Percentiles rank a stretch among this genome's conserved stretches.
These are phyloP conservation scores for Mastomys coucha DNA, from an alignment of 2,113 vertebrate species.

Conservation along the genomic window DNA sequence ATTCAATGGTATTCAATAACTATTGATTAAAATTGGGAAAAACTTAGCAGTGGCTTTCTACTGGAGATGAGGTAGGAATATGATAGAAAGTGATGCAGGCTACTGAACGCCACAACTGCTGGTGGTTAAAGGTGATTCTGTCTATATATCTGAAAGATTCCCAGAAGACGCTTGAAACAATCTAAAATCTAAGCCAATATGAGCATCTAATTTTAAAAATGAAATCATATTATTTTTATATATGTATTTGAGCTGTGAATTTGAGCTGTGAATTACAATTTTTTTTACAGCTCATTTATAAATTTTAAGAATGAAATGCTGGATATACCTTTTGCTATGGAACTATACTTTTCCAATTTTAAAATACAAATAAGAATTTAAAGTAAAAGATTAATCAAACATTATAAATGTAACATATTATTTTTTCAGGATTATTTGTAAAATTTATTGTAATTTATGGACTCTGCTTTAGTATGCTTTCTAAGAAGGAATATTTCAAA, in stretches of 20 bases:
- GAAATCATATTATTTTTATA: not conserved
- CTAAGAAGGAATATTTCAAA: not conserved
- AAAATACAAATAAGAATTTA: not conserved
- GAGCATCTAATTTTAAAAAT: not conserved
- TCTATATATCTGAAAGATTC: not conserved
- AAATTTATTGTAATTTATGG: not conserved
- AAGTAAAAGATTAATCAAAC: not conserved
- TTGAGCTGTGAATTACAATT: not conserved
- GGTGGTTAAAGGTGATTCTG: not conserved
- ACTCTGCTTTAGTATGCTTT: not conserved
- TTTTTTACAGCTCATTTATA: not conserved
- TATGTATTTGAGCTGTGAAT: not conserved
- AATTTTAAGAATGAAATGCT: not conserved
- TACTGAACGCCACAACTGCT: accelerated
- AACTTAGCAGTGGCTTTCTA: not conserved
- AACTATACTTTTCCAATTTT: not conserved
- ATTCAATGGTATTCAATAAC: not conserved
- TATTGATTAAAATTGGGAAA: not conserved
- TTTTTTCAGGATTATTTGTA: not conserved
- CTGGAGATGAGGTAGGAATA: not conserved
- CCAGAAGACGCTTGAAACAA: not conserved
- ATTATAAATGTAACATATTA: not conserved
- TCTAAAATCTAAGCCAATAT: not conserved
- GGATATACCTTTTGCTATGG: not conserved
- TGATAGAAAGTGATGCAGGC: too few relatives aligned